phyloP scores from a whole-genome alignment of 2,888 invertebrate species.

The Orthosia cruda region DNA sequence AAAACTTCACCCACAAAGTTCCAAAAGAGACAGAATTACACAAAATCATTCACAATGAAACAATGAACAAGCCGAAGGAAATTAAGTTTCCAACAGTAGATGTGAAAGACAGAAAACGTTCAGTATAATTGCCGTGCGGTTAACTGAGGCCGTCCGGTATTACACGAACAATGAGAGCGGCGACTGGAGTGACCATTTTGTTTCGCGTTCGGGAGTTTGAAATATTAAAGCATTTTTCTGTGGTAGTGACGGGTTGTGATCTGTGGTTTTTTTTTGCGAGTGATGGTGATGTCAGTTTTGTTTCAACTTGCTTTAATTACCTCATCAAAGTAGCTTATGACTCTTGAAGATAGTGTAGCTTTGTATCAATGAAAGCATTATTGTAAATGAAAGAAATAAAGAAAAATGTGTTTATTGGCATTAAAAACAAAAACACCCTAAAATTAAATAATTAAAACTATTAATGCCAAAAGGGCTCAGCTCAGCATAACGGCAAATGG shows the following conservation, averaged over 20 bases:
- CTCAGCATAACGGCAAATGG: too few relatives aligned
- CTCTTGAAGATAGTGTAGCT: too few relatives aligned
- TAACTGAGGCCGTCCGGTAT: constrained; percentile 71
- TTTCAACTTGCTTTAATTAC: neutral
- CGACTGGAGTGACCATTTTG: constrained; percentile 64
- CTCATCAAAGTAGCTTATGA: too few relatives aligned
- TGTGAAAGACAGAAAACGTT: constrained; percentile 74
- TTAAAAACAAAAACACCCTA: too few relatives aligned
- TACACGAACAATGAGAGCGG: constrained; percentile 71
- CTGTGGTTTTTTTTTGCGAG: neutral
- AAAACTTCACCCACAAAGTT: constrained; percentile 18
- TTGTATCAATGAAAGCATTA: neutral
- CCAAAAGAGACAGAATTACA: constrained; percentile 55
- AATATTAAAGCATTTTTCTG: constrained; percentile 27
- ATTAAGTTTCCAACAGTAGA: constrained; percentile 75
- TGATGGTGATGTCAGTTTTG: neutral
- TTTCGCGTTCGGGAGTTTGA: constrained; percentile 28
- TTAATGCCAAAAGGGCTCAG: too few relatives aligned
- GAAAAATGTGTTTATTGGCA: too few relatives aligned
- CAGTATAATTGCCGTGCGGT: constrained; percentile 75
- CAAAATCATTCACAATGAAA: constrained; percentile 67
- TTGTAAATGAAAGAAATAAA: too few relatives aligned
- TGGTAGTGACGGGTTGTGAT: neutral
- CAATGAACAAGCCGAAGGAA: constrained; percentile 74
- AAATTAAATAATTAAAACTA: too few relatives aligned